Conservation (phyloP, 2,113 vertebrate species). For the Paralichthys olivaceus region DNA sequence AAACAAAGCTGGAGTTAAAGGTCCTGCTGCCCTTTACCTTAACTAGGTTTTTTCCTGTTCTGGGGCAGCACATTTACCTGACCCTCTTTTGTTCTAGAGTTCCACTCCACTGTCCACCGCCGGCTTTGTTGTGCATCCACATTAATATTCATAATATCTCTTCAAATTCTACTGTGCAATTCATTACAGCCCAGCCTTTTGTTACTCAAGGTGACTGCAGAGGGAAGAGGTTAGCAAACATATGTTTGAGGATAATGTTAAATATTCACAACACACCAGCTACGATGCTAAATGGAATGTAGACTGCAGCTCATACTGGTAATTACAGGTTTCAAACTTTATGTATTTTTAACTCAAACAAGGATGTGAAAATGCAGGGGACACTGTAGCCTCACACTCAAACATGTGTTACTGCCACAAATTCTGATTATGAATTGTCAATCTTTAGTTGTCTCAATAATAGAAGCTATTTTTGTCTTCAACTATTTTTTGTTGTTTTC, state of each 20-base stretch:
- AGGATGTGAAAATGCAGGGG: neutral
- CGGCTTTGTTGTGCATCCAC: slow-evolving; percentile 33
- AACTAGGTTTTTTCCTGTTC: slow-evolving; percentile 30
- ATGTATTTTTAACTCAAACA: slow-evolving; percentile 10
- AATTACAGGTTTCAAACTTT: slow-evolving; percentile 43
- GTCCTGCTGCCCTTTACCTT: slow-evolving; percentile 62
- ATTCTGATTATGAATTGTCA: slow-evolving; percentile 35
- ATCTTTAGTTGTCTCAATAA: slow-evolving; percentile 40
- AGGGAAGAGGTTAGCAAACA: slow-evolving; percentile 18
- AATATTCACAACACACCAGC: slow-evolving; percentile 33
- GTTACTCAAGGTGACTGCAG: slow-evolving; percentile 62
- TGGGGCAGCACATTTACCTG: slow-evolving; percentile 1
- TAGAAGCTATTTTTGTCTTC: slow-evolving; percentile 54
- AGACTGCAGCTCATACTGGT: slow-evolving; percentile 31
- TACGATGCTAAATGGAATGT: slow-evolving; percentile 21
- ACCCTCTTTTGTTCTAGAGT: slow-evolving; percentile 26
- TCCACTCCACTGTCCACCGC: slow-evolving; percentile 7
- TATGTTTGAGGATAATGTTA: slow-evolving; percentile 38
- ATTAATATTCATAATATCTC: slow-evolving; percentile 75
- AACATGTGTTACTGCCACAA: neutral
- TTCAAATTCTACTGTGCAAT: slow-evolving; percentile 46
- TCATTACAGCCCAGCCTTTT: slow-evolving; percentile 63
- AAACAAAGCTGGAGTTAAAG: slow-evolving; percentile 55
- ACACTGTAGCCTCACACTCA: neutral
- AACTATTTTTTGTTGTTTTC: neutral